Base-by-base conservation (phyloP, 2,113 vertebrate species). In the Andinoacara biseriatus region DNA sequence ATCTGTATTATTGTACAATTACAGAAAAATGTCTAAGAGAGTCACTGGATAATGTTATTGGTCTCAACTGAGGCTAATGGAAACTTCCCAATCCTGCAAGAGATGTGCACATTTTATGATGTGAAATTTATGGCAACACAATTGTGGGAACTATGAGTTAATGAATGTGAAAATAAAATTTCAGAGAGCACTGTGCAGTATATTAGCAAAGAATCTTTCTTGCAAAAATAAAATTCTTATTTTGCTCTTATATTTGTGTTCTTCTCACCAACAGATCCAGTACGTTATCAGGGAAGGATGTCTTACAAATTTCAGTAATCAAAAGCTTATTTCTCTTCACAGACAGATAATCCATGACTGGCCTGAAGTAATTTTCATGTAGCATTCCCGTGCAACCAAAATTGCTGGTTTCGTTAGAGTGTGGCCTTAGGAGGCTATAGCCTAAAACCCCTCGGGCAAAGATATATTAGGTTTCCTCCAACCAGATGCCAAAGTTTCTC, bases 401-500 rank as follows among this genome's bases (percentile, higher is more conserved):
- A 90, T 81, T 62, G 49, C 59, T 67, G 10, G 59, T 81, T 65
- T 81, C 58, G 88, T 84, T 82, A 77, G 69, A 81, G 38, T 15
- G 43, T 59, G 76, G 75, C 65, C 80, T 78, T 77, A 46, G 31
- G 49, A 80, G 84, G 83, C 67, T 77, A 22, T 59, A 49, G 62
- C 24, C 61, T 78, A 35, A 80, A 87, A 76, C 78, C 65, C 72
- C 33, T 31, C 40, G 54, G 74, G 78, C 43, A 80, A 61, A 76
- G 35, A 54, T 35, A 92, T 93, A 92, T 93, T 88, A 89, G 87
- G 91, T 94, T 93, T 91, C 89, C 80, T 87, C 78, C 24, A 72
- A 74, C 88, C 65, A 86, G 88, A 93, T 94, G 86, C 91, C 90
- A 85, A 79, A 82, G 81, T 60, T 81, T 69, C 83, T 86, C 38